These are phyloP conservation scores for Ochlodes sylvanus DNA, from an alignment of 2,888 invertebrate genomes.

Conservation along the genomic window DNA sequence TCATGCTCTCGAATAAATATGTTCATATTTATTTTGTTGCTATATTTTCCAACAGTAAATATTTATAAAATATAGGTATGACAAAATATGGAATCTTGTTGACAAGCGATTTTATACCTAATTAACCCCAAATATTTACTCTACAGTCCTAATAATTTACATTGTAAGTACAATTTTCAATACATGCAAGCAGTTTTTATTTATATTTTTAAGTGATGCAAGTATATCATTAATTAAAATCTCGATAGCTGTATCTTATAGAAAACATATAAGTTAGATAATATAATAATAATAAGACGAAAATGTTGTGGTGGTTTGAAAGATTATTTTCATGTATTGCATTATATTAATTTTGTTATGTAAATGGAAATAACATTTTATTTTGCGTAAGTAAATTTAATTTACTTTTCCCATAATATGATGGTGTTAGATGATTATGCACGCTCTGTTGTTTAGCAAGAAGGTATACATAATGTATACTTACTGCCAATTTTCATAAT, in stretches of 20 bases:
- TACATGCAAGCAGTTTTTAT: slow-evolving; percentile 35
- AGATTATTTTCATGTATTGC: slow-evolving; percentile 11
- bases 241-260: slow-evolving; percentile 63
- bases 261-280: slow-evolving; percentile 25
- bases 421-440: not conserved
- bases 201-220: slow-evolving; percentile 63
- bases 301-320: slow-evolving; percentile 30
- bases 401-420: not conserved
- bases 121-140: not conserved
- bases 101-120: slow-evolving; percentile 5
- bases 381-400: not conserved
- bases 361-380: not conserved
- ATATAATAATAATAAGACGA: slow-evolving; percentile 9
- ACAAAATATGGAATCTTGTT: slow-evolving; percentile 5
- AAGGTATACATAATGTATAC: slow-evolving; percentile 26
- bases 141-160: slow-evolving; percentile 49
- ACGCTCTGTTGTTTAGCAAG: not conserved
- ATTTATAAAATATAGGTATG: not conserved
- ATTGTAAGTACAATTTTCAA: slow-evolving; percentile 65
- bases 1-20: slow-evolving; percentile 35
- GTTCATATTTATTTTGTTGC: slow-evolving; percentile 27
- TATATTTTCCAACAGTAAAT: slow-evolving; percentile 16
- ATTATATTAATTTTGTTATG: not conserved
- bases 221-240: slow-evolving; percentile 67
- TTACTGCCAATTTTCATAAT: slow-evolving; percentile 61